Evolutionary conservation across 2,888 invertebrate genomes (phyloP), one percentile per base, ranked within the genome.

Genomic region (Trilocha varians): DNA sequence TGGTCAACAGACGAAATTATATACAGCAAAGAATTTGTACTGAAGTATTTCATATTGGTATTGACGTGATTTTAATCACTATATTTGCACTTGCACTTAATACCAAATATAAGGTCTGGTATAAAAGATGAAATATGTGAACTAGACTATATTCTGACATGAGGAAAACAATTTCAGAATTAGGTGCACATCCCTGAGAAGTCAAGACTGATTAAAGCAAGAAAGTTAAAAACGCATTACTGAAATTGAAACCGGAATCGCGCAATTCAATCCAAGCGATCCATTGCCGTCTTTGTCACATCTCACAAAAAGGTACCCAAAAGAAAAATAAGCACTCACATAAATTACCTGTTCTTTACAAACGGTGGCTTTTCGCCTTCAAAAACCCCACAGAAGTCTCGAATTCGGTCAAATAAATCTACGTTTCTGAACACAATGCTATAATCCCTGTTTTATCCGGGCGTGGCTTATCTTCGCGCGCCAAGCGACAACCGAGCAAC

Each of bases 391-490:
- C 8, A 25, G 11, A 25, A 1, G 6, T 25, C 25, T 25, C 25
- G 25, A 25, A 25, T 25, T 11, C 25, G 25, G 2, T 25, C 25
- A 25, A 9, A 25, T 25, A 25, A 25, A 25, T 25, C 25, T 9
- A 25, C 2, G 25, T 25, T 25, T 25, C 25, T 25, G 25, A 25
- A 25, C 25, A 25, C 25, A 25, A 25, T 25, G 11, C 25, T 25
- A 11, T 16, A 16, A 36, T 36, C 36, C 53, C 43, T 37, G 14
- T 42, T 45, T 45, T 50, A 53, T 13, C 40, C 46, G 36, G 39
- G 43, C 44, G 52, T 46, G 44, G 42, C 44, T 47, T 53, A 54
- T 49, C 51, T 52, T 43, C 42, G 35, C 25, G 17, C 36, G 44
- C 34, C 46, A 16, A 16, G 36, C 36, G 36, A 16, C 25, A 25